These are phyloP conservation scores for Cebus imitator DNA, from an alignment of 2,113 vertebrate species.

Conservation along the genomic window DNA sequence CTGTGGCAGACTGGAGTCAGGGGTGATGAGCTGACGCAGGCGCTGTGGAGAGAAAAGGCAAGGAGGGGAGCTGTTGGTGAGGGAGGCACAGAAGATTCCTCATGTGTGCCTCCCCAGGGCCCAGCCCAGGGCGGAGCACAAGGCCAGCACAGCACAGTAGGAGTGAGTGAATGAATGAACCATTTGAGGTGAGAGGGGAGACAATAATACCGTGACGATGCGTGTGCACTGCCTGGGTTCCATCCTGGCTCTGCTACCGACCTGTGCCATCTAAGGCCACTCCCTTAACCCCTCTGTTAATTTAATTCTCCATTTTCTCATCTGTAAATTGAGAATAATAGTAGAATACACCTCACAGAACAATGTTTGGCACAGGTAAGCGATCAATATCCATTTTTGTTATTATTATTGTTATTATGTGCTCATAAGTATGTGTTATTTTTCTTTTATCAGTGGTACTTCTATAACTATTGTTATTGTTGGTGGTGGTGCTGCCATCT, in stretches of 20 bases:
- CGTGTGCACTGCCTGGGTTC: background rate
- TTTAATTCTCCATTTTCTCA: background rate
- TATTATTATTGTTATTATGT: background rate
- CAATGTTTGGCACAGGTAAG: background rate
- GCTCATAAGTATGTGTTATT: background rate
- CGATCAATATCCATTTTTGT: background rate
- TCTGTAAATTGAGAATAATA: background rate
- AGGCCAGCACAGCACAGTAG: too few relatives aligned
- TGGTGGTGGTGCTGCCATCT: background rate
- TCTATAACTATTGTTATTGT: background rate
- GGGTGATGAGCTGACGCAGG: conserved; percentile 79
- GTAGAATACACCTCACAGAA: background rate
- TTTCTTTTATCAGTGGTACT: background rate
- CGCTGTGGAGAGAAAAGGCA: conserved; percentile 76
- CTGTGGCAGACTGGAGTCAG: conserved; percentile 82
- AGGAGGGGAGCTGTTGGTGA: background rate
- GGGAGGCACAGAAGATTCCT: background rate
- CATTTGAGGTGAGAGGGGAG: background rate
- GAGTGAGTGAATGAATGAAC: background rate
- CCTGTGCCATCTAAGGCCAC: background rate
- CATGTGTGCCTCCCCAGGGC: background rate
- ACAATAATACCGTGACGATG: accelerated
- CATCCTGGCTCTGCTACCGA: background rate
- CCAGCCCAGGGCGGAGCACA: background rate
- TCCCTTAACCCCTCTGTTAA: background rate